phyloP scores from a whole-genome alignment of 2,888 invertebrate species.

The Philopedon plagiatum region DNA sequence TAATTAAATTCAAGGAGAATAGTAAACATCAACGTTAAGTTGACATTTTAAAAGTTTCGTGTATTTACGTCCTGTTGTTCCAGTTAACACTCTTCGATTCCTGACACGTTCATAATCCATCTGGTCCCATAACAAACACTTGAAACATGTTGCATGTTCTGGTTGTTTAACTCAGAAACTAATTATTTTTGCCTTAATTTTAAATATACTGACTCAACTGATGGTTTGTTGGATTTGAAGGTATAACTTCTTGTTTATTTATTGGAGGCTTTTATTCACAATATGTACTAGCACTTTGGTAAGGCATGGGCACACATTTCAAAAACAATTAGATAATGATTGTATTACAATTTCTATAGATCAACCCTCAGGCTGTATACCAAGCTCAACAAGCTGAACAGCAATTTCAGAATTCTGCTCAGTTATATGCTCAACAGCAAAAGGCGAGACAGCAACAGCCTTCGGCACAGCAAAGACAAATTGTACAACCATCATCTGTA shows the following conservation, averaged over 20 bases:
- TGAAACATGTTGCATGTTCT: neutral
- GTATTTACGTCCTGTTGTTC: no score
- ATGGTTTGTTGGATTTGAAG: no score
- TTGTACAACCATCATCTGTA: conserved; percentile 55
- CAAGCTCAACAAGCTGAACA: conserved; percentile 78
- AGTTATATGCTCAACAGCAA: conserved; percentile 69
- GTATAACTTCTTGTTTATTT: no score
- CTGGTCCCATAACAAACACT: no score
- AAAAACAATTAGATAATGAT: neutral
- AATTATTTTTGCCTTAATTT: no score
- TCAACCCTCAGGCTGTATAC: conserved; percentile 66
- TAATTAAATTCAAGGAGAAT: no score
- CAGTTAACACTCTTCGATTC: no score
- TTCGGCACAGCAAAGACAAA: conserved; percentile 57
- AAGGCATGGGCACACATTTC: neutral
- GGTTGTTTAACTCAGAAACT: no score
- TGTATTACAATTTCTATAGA: conserved; percentile 25
- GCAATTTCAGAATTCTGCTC: conserved; percentile 73
- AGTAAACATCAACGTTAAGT: no score
- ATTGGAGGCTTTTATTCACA: neutral
- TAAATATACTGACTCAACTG: no score
- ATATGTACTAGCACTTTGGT: neutral
- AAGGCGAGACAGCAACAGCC: conserved; percentile 67
- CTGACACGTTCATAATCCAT: no score
- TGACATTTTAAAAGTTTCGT: no score